Conservation (phyloP, 2,113 vertebrate species). For the Propithecus coquereli region DNA sequence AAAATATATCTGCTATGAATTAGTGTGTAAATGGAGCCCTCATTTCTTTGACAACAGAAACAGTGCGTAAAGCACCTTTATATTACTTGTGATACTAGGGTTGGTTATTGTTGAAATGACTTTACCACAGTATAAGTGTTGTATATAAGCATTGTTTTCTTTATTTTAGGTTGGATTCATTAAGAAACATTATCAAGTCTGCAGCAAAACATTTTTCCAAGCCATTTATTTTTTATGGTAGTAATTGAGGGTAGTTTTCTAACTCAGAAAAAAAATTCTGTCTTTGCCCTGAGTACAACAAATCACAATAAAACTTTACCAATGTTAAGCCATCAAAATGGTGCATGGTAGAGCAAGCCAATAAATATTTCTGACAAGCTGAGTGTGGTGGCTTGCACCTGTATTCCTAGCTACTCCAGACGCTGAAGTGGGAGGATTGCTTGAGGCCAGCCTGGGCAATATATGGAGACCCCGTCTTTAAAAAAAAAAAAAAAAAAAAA, state of each 20-base stretch:
- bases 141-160: not conserved
- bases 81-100: not conserved
- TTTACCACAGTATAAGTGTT: not conserved
- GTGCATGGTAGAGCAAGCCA: not conserved
- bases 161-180: constrained; percentile 11
- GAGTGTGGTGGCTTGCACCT: too few species aligned
- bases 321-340: not conserved
- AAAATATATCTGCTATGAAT: not conserved
- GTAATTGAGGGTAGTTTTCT: not conserved
- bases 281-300: not conserved
- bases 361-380: not conserved
- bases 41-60: not conserved
- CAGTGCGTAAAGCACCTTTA: not conserved
- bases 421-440: too few species aligned
- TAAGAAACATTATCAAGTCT: constrained; percentile 4
- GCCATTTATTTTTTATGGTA: not conserved
- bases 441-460: too few species aligned
- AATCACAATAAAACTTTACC: constrained; percentile 5
- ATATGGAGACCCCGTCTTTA: too few species aligned
- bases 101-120: constrained; percentile 11
- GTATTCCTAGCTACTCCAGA: too few species aligned
- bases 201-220: constrained; percentile 15
- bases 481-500: not conserved
- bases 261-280: not conserved
- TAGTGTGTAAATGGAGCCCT: not conserved